These are phyloP conservation scores for Sebastes iracundus DNA, from an alignment of 2,797 vertebrate genomes.

Conservation along the genomic window DNA sequence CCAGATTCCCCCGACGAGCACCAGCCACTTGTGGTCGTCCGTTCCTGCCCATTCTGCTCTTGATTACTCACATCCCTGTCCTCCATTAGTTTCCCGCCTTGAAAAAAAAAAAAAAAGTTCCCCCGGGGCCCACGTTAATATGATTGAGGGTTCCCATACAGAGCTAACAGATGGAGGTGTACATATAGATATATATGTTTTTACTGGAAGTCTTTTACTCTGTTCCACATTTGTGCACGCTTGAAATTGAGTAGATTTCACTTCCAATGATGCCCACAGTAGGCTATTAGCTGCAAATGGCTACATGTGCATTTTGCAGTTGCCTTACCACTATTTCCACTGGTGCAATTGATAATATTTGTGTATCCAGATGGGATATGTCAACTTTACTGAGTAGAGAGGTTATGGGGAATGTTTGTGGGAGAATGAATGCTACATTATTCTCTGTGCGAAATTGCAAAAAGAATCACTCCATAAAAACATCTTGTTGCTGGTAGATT, in stretches of 20 bases:
- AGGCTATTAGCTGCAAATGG: conserved; percentile 30
- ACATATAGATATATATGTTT: conserved; percentile 44
- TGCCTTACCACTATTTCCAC: conserved; percentile 26
- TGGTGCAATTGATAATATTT: conserved; percentile 23
- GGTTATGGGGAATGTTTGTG: conserved; percentile 1
- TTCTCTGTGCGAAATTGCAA: background rate
- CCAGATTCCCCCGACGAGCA: conserved; percentile 78
- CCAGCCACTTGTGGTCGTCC: conserved; percentile 81
- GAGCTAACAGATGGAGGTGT: conserved; percentile 72
- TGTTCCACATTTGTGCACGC: conserved; percentile 40
- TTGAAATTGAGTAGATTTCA: conserved; percentile 28
- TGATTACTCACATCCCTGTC: conserved; percentile 84
- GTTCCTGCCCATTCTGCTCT: conserved; percentile 76
- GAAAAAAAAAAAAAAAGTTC: conserved; percentile 69
- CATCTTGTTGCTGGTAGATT: background rate
- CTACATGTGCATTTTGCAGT: conserved; percentile 27
- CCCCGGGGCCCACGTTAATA: conserved; percentile 50
- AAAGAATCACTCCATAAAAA: background rate
- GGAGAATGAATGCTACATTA: background rate
- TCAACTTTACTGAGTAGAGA: background rate
- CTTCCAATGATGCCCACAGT: conserved; percentile 14
- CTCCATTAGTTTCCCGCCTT: conserved; percentile 71
- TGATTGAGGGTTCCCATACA: conserved; percentile 71
- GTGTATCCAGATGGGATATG: conserved; percentile 21
- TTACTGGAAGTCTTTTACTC: conserved; percentile 28